Evolutionary conservation across 2,797 vertebrate species (phyloP).

Genomic region (Spinus olivaceus): DNA sequence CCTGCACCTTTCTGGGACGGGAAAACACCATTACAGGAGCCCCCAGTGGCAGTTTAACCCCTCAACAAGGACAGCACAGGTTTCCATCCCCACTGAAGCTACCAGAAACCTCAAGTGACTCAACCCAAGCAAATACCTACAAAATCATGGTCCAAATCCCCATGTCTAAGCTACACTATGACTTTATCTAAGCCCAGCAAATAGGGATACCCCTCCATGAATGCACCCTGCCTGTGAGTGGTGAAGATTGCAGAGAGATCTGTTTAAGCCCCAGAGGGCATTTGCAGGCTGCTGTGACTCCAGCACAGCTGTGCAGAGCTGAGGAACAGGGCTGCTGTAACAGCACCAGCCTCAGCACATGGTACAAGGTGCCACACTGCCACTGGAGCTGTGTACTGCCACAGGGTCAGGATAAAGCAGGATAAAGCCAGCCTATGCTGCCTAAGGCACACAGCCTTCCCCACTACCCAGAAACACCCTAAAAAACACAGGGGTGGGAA

Average conservation of each 20-base stretch:
- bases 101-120: neutral
- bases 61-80: fast-evolving
- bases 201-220: neutral
- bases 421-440: neutral
- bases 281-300: neutral
- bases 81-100: neutral
- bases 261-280: neutral
- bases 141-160: neutral
- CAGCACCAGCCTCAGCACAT: neutral
- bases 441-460: neutral
- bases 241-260: neutral
- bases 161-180: neutral
- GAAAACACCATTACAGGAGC: neutral
- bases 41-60: neutral
- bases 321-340: neutral
- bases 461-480: neutral
- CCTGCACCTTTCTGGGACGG: neutral
- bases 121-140: neutral
- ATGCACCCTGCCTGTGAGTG: neutral
- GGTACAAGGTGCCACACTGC: neutral
- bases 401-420: neutral
- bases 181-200: neutral
- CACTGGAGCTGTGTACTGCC: neutral
- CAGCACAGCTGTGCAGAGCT: neutral
- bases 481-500: neutral